Base-by-base conservation (phyloP, 2,888 invertebrate species). In the Melanargia galathea region DNA sequence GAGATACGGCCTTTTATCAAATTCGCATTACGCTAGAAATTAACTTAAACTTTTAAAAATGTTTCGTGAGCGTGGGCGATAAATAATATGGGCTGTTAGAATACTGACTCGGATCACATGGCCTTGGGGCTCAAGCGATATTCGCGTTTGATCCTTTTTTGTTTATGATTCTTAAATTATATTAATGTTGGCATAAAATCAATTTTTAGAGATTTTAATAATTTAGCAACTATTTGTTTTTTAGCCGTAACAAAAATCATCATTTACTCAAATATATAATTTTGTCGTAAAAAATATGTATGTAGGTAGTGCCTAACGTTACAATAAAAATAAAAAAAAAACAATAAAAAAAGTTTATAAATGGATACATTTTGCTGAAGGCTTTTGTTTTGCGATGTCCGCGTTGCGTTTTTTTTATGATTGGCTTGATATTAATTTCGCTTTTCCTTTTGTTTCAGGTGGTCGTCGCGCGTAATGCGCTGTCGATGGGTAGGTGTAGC, bases 361-460 rank as follows among this genome's bases (percentile, higher is more conserved):
- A 46, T 20, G 20, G 16, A 20, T 18, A 45, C 10, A 11, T 46
- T 62, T 54, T 49, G 30, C 43, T 43, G 5, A 56, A 49, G 4
- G 13, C 77, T 75, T 79, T 70, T 64, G 66, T 71, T 82, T 38
- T 20, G 40, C 48, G 26, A 81, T 72, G 46, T 35, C 30, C 30
- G 38, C 22, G 45, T 46, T 45, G 63, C 63, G 38, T 38, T 63
- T 60, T 80, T 80, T 76, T 86, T 84, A 82, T 87, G 70, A 87
- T 87, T 90, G 88, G 90, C 90, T 77, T 84, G 89, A 85, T 86
- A 92, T 92, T 92, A 92, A 92, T 92, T 92, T 92, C 83, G 92
- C 92, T 92, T 92, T 88, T 88, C 85, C 87, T 89, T 91, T 92
- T 92, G 92, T 92, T 92, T 78, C 92, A 92, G 92, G 87, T 92